Evolutionary conservation across 2,797 vertebrate genomes (phyloP), one percentile per base, ranked within the genome.

Genomic region (Pipistrellus kuhlii): DNA sequence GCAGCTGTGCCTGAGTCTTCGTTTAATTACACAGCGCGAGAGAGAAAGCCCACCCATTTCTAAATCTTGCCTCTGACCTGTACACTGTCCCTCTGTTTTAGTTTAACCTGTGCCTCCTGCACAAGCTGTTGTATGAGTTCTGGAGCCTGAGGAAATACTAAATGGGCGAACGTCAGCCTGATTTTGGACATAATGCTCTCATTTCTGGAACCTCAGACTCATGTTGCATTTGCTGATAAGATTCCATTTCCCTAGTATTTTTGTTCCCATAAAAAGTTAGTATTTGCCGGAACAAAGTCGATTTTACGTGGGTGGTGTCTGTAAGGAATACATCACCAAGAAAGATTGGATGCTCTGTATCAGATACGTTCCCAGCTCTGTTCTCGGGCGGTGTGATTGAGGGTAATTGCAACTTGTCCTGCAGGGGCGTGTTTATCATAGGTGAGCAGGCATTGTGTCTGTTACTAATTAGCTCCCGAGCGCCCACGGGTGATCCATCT

Each of bases 181-280:
- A 41, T 35, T 66, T 75, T 68, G 38, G 64, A 59, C 25, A 6
- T 88, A 44, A 71, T 41, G 59, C 90, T 89, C 76, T 75, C 38
- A 83, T 94, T 93, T 85, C 86, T 96, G 69, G 89, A 90, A 77
- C 76, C 68, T 80, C 68, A 55, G 81, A 44, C 87, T 93, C 81
- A n/a, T 89, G 88, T 85, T 91, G 69, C 69, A 55, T 92, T 96
- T 94, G 51, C 89, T 68, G 38, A 46, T 91, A 15, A 15, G 53
- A 12, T 66, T 95, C 94, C 48, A 32, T 92, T 95, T 91, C 53
- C 84, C 48, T 20, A 27, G 62, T 82, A 27, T 72, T 93, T 88
- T 44, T 32, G 14, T 27, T 96, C 85, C 38, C 84, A 7, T n/a
- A 32, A 44, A 44, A 44, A 17, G 75, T 59, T 64, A 93, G 86